Conservation (phyloP, 2,888 invertebrate species). For the Xylocampa areola region DNA sequence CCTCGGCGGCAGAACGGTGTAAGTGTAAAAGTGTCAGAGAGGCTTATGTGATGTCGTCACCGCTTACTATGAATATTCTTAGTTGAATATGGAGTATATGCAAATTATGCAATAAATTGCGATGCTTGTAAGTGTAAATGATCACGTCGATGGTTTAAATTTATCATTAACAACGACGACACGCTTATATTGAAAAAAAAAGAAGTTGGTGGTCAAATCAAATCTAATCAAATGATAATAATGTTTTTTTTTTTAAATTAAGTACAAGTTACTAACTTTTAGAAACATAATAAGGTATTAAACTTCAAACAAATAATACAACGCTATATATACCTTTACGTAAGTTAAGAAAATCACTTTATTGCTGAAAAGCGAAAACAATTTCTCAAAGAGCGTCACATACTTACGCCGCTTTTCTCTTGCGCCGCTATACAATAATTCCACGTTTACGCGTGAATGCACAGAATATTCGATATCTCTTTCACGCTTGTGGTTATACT, state of each 20-base stretch:
- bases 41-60: slow-evolving; percentile 45
- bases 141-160: background rate
- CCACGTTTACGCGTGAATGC: slow-evolving; percentile 86
- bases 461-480: slow-evolving; percentile 86
- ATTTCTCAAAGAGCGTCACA: slow-evolving; percentile 35
- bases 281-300: no score
- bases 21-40: slow-evolving; percentile 66
- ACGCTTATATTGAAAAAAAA: no score
- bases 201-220: no score
- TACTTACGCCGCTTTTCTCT: slow-evolving; percentile 78
- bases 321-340: background rate
- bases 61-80: slow-evolving; percentile 33
- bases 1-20: slow-evolving; percentile 74
- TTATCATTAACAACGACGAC: background rate
- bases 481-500: slow-evolving; percentile 76
- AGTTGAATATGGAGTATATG: slow-evolving; percentile 47
- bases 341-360: slow-evolving; percentile 1
- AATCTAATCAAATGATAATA: no score
- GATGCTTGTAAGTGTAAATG: slow-evolving; percentile 9
- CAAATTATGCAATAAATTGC: slow-evolving; percentile 27
- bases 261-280: no score
- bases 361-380: slow-evolving; percentile 17
- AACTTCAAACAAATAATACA: slow-evolving; percentile 10
- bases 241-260: no score
- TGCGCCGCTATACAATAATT: slow-evolving; percentile 77